Evolutionary conservation across 2,797 vertebrate species (phyloP).

Genomic region (Bradypus variegatus): DNA sequence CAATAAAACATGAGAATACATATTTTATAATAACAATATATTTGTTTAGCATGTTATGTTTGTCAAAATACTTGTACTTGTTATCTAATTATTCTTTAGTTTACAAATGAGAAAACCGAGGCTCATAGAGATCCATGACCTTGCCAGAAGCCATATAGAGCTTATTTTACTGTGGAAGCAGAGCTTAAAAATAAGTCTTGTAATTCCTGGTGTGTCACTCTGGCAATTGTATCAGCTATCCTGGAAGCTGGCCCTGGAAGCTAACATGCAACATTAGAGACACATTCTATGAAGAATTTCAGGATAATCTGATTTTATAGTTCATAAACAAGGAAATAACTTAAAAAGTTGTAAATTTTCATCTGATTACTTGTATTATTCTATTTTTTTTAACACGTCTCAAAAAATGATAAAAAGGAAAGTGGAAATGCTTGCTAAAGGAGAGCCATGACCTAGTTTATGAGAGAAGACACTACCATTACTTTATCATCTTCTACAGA

Average conservation of each 20-base stretch:
- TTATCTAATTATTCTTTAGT: background rate
- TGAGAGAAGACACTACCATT: background rate
- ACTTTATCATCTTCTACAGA: background rate
- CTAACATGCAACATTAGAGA: background rate
- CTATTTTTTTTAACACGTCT: constrained; percentile 10
- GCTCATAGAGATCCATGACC: background rate
- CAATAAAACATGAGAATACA: background rate
- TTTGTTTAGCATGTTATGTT: background rate
- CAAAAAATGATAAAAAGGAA: constrained; percentile 32
- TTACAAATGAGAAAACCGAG: background rate
- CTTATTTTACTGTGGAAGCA: background rate
- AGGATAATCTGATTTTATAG: background rate
- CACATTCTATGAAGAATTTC: constrained; percentile 1
- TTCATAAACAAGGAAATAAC: constrained; percentile 34
- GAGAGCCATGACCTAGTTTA: constrained; percentile 26
- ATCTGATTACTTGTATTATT: constrained; percentile 35
- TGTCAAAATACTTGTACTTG: background rate
- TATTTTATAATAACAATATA: background rate
- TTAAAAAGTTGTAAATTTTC: constrained; percentile 22
- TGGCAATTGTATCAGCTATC: background rate
- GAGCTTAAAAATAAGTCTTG: background rate
- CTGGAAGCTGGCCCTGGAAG: background rate
- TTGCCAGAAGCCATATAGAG: background rate
- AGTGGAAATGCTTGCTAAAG: background rate
- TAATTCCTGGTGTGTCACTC: background rate